Conservation (phyloP, 2,888 invertebrate species). For the Clivina fossor region DNA sequence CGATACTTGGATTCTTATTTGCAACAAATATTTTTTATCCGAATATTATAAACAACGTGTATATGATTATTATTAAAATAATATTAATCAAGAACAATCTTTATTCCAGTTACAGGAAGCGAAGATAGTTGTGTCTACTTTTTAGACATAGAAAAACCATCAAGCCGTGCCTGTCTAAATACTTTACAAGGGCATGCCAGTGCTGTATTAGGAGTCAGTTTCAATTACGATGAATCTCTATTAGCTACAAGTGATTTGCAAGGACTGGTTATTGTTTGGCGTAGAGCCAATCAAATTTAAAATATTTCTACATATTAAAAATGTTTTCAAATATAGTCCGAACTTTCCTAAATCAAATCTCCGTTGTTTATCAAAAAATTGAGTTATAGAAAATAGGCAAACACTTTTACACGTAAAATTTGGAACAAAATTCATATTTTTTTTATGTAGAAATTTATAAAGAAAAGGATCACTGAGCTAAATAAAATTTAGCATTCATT, state of each 20-base stretch:
- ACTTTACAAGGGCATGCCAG: conserved; percentile 74
- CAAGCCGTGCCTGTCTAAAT: conserved; percentile 59
- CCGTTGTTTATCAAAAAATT: no score
- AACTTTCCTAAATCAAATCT: no score
- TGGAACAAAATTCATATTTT: no score
- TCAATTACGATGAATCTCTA: conserved; percentile 86
- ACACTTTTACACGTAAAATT: no score
- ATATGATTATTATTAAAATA: not conserved
- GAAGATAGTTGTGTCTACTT: conserved; percentile 80
- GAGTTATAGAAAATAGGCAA: no score
- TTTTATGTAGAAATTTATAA: no score
- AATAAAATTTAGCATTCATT: no score
- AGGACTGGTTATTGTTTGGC: conserved; percentile 78
- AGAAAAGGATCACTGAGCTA: no score
- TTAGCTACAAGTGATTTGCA: conserved; percentile 82
- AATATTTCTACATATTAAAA: no score
- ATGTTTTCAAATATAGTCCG: no score
- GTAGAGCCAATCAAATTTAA: conserved; percentile 49
- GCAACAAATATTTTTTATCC: no score
- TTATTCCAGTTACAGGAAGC: conserved; percentile 65
- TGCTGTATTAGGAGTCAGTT: conserved; percentile 80
- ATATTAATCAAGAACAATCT: not conserved
- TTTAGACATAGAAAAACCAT: conserved; percentile 68
- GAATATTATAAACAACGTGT: no score
- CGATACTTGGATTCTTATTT: not conserved